Evolutionary conservation across 92 coral and sea anemone genomes (phyloP).

Genomic region (Umimayanthus chanpuru): DNA sequence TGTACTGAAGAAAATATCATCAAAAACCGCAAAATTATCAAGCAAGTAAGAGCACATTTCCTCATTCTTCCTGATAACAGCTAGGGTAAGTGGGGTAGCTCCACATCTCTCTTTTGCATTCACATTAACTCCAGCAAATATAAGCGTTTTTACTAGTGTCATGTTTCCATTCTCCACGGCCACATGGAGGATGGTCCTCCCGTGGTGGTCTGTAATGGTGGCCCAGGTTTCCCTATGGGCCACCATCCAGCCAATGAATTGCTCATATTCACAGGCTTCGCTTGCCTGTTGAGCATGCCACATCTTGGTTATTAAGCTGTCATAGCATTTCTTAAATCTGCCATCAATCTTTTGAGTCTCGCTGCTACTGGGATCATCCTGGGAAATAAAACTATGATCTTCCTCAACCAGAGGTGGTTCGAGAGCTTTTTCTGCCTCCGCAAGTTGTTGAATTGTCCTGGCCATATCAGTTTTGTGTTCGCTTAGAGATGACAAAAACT

Average conservation of each 20-base stretch:
- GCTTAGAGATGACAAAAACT: conserved; percentile 42
- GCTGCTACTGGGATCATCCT: conserved; percentile 1
- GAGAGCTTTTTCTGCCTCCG: conserved; percentile 23
- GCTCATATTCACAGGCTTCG: conserved; percentile 42
- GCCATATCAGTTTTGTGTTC: conserved; percentile 46
- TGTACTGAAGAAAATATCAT: too few relatives aligned
- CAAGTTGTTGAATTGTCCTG: conserved; percentile 24
- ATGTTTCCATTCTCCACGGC: conserved; percentile 56
- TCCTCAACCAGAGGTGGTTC: neutral
- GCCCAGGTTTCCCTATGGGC: conserved; percentile 46
- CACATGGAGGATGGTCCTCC: conserved; percentile 53
- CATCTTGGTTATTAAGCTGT: conserved; percentile 50
- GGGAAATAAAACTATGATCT: neutral
- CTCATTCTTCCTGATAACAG: conserved; percentile 51
- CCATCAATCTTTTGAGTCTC: conserved; percentile 54
- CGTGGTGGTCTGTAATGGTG: conserved; percentile 30
- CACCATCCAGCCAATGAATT: conserved; percentile 38
- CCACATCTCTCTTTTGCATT: conserved; percentile 63
- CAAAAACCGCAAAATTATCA: conserved; percentile 51
- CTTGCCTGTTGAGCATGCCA: conserved; percentile 62
- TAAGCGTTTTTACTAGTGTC: conserved; percentile 31
- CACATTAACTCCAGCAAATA: conserved; percentile 45
- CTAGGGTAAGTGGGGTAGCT: conserved; percentile 57
- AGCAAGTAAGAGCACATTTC: conserved; percentile 42
- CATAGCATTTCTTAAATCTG: conserved; percentile 47